Conservation (phyloP, 2,888 invertebrate genomes). For the Cheilosia urbana region DNA sequence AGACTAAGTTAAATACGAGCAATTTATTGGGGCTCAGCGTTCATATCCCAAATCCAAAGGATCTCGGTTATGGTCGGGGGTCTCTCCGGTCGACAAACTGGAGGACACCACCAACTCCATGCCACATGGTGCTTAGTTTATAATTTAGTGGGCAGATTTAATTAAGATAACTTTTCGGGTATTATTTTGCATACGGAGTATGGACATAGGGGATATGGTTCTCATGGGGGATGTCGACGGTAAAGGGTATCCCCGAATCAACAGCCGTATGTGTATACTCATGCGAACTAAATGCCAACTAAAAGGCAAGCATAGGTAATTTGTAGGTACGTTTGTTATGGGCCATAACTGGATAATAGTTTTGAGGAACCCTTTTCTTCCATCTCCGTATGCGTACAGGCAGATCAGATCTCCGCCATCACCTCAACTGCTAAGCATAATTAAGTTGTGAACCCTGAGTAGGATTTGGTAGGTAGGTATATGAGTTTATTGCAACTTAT, state of each 20-base stretch:
- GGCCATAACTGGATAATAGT: neutral
- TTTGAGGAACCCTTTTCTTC: neutral
- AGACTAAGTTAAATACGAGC: conserved; percentile 69
- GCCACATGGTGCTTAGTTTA: conserved; percentile 52
- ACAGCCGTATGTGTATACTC: neutral
- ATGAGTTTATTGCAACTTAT: neutral
- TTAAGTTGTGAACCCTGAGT: conserved; percentile 27
- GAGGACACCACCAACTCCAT: conserved; percentile 16
- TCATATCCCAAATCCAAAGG: conserved; percentile 19
- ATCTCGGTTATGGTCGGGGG: neutral
- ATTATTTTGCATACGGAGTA: conserved; percentile 59
- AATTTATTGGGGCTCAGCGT: conserved; percentile 63
- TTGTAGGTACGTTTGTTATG: neutral
- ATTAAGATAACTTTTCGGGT: conserved; percentile 73
- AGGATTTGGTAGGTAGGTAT: neutral
- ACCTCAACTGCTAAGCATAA: conserved; percentile 27
- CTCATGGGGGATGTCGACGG: neutral
- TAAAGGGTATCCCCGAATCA: neutral
- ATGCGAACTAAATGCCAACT: neutral
- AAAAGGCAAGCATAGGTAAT: neutral
- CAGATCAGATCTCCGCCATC: neutral
- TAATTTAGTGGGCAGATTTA: conserved; percentile 71
- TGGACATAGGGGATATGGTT: neutral
- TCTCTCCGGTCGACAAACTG: conserved; percentile 40
- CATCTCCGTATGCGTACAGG: neutral